These are phyloP conservation scores for Papilio helenus DNA, from an alignment of 1,140 invertebrate species.

Conservation along the genomic window DNA sequence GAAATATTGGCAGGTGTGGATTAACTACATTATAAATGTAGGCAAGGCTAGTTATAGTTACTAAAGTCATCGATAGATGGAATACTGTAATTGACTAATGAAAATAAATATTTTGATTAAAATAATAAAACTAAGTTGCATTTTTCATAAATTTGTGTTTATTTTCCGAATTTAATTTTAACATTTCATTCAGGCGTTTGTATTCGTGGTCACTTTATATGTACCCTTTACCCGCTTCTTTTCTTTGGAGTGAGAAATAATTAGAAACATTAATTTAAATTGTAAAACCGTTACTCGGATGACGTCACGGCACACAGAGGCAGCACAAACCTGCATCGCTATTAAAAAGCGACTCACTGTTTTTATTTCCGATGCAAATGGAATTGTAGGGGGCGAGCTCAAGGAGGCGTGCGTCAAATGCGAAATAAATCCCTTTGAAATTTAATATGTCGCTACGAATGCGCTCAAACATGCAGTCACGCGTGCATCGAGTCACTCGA, in stretches of 20 bases:
- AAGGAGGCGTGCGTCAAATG: constrained; percentile 52
- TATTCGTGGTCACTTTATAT: background rate
- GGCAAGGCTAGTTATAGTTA: background rate
- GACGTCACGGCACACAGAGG: constrained; percentile 5
- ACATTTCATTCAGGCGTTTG: background rate
- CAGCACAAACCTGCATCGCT: constrained; percentile 25
- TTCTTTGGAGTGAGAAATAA: background rate
- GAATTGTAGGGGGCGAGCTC: constrained; percentile 48
- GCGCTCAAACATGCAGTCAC: constrained; percentile 57
- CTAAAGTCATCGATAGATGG: no score
- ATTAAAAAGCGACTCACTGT: constrained; percentile 33
- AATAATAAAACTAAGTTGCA: no score
- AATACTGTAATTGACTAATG: background rate
- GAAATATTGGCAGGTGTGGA: constrained; percentile 63
- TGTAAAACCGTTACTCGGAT: constrained; percentile 4
- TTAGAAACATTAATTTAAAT: constrained; percentile 11
- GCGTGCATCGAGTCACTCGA: constrained; percentile 48
- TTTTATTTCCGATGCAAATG: constrained; percentile 44
- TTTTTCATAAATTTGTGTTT: background rate
- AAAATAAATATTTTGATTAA: background rate
- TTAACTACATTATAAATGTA: constrained; percentile 31
- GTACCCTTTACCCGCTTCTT: background rate
- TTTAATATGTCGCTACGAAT: constrained; percentile 70
- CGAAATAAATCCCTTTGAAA: constrained; percentile 67
- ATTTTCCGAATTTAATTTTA: background rate